Conservation (phyloP, 2,113 vertebrate species). For the Mesitornis unicolor region DNA sequence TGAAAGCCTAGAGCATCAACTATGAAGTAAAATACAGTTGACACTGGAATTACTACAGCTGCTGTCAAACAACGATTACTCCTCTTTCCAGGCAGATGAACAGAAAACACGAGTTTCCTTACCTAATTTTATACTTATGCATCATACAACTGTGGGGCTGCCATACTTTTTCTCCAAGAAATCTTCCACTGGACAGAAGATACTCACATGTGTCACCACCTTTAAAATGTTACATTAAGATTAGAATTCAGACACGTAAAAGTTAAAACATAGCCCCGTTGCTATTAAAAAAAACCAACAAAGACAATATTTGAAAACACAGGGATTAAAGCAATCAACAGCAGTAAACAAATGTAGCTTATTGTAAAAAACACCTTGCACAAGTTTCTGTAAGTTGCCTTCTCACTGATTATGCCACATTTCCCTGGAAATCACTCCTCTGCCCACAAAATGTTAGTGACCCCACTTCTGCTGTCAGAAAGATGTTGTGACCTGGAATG, state of each 20-base stretch:
- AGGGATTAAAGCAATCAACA: neutral
- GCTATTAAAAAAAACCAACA: neutral
- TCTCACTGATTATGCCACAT: neutral
- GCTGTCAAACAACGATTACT: neutral
- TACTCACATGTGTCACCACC: slow-evolving; percentile 92
- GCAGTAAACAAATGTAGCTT: neutral
- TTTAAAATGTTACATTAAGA: slow-evolving; percentile 48
- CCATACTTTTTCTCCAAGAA: slow-evolving; percentile 94
- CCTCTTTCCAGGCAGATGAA: neutral
- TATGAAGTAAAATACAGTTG: neutral
- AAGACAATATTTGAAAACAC: neutral
- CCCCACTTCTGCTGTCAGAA: neutral
- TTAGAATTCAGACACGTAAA: neutral
- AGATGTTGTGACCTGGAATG: neutral
- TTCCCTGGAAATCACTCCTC: neutral
- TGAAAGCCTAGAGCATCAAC: neutral
- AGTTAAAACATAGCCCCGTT: neutral
- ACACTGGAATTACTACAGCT: neutral
- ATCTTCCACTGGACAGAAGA: slow-evolving; percentile 93
- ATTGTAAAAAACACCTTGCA: neutral
- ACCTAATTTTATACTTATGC: slow-evolving; percentile 95
- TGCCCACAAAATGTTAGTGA: neutral
- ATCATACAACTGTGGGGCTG: slow-evolving; percentile 99
- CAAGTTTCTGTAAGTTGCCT: neutral
- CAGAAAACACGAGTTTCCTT: slow-evolving; percentile 40